A percentile compares a stretch with the other conserved stretches of the same genome.
Evolutionary conservation across 2,888 invertebrate species (phyloP).

Genomic region (Drosophila sordidula): DNA sequence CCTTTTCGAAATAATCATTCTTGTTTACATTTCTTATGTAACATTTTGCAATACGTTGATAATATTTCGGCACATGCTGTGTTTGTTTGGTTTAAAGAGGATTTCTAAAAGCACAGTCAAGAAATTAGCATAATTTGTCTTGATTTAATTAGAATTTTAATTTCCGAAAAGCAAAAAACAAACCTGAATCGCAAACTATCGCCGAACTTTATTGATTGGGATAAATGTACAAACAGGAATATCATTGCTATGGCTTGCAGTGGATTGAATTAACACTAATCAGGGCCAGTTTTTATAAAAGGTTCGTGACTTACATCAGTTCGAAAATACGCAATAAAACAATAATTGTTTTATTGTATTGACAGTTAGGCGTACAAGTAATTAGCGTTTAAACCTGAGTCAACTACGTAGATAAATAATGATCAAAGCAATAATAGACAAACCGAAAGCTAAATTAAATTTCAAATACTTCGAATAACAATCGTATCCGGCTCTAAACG

Average conservation of each 20-base stretch:
- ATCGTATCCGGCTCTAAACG: not conserved
- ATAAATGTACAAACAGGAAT: too few species aligned
- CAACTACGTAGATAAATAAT: slow-evolving; percentile 14
- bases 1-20: not conserved
- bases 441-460: slow-evolving; percentile 1
- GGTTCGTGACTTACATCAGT: slow-evolving; percentile 5
- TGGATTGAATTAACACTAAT: not conserved
- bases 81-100: not conserved
- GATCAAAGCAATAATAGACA: slow-evolving; percentile 3
- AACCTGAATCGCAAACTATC: too few species aligned
- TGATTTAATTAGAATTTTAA: too few species aligned
- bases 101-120: too few species aligned
- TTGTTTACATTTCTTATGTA: not conserved
- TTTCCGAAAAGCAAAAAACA: too few species aligned
- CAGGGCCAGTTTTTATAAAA: not conserved
- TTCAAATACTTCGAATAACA: slow-evolving; percentile 1
- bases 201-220: too few species aligned
- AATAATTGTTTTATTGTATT: slow-evolving; percentile 8
- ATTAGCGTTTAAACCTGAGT: slow-evolving; percentile 2
- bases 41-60: not conserved
- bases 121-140: too few species aligned
- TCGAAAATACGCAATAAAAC: slow-evolving; percentile 17
- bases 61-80: not conserved
- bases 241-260: not conserved
- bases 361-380: slow-evolving; percentile 23